Evolutionary conservation across 2,113 vertebrate species (phyloP), one percentile per base, ranked within the genome.

Genomic region (Vidua chalybeata): DNA sequence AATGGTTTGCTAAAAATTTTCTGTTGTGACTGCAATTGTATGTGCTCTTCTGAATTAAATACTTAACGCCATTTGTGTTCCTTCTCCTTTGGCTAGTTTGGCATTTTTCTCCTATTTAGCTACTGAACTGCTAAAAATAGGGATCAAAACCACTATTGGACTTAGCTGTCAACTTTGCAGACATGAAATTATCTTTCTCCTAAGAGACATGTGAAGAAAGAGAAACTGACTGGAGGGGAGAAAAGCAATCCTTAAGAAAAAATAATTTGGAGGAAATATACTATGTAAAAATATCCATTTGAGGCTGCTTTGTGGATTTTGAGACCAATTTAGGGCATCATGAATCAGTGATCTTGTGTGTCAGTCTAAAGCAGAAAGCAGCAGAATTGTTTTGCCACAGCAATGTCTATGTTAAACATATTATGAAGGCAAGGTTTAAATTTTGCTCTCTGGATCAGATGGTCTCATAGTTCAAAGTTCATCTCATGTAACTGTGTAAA

Each of bases 361-460:
- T 48, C 49, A 39, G 2, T 41, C 24, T n/a, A 51, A 91, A 69
- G 22, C 12, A 84, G 45, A 86, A 69, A 93, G 73, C 31, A 95
- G 71, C 67, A 85, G 52, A 68, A 72, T 39, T 35, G 31, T 52
- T 96, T 68, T 94, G 75, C 73, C 72, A 23, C 62, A 95, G 81
- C 67, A 80, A 3, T 81, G 33, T 58, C 63, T 78, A 5, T 66
- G 31, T 81, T 75, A 85, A 89, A 49, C 35, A 39, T 67, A 13
- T 83, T 68, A 17, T 46, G 37, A 62, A 78, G 54, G 43, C 3
- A 2, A 30, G 35, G 39, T 89, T 96, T 96, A 83, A 96, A 54
- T 90, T 94, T 79, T 86, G 35, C 41, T 86, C 67, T 93, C 81
- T 94, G 37, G 71, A 80, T 88, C 13, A 21, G 72, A n/a, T 67